Base-by-base conservation (phyloP, 2,113 vertebrate genomes). In the Lophotis ruficrista region DNA sequence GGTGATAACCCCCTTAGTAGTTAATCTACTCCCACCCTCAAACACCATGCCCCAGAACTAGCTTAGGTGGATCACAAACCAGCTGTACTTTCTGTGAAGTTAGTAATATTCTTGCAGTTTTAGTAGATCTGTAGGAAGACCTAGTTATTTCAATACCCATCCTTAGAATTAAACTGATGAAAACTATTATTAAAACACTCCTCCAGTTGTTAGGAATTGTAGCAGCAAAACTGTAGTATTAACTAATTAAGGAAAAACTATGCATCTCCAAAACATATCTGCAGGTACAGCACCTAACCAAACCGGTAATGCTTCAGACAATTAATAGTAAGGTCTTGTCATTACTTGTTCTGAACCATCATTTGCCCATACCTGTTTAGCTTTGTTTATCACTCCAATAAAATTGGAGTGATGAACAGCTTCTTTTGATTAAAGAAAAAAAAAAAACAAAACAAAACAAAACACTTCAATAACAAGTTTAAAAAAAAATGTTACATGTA, bases 291-390 rank as follows among this genome's bases (percentile, higher is more conserved):
- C 57, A 83, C 47, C 93, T 45, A 77, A 86, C 94, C 94, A 94
- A 96, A 96, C 94, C 6, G 1, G 94, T 91, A 93, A 75, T 22
- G 58, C 76, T 89, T 24, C 83, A 87, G 24, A 68, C 28, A 75
- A 70, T 50, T 80, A 64, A 71, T 45, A 83, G 21, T 15, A 41
- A 77, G 23, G 31, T 78, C 86, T 69, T 93, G 90, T 50, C 35
- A 12, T 41, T 64, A 92, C 96, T 87, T 93, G 94, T 53, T 91
- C 83, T 82, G 69, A 93, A 50, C 38, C 60, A 45, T 24, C 24
- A 16, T 57, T 65, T 91, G 73, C 83, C 73, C 66, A 72, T 65
- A 89, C 92, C 48, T 27, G 6, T 41, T 84, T 41, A 68, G 69
- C 45, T 94, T 73, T 91, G 86, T 94, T 94, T 87, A 91, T 90